Base-by-base conservation (phyloP, 2,113 vertebrate genomes). In the Neodontobutis hainanensis region DNA sequence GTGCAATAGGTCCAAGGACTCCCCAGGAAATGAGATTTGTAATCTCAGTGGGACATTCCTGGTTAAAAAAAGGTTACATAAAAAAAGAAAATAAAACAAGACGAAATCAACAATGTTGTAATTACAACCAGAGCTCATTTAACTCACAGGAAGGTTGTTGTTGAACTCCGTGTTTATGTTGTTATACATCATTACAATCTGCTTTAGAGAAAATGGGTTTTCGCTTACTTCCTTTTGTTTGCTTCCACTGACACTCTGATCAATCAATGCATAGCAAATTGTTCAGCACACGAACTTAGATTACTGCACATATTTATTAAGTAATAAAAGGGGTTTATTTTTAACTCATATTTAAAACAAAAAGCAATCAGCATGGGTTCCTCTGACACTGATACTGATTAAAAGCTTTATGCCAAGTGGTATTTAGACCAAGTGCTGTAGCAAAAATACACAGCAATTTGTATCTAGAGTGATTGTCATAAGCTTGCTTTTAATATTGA, bases 61-160 rank as follows among this genome's bases (percentile, higher is more conserved):
- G 19, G 19, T 27, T n/a, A n/a, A n/a, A n/a, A 27, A 27, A 27
- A 27, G 19, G 19, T 27, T 3, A 27, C 19, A 27, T 27, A 27
- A 27, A 3, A n/a, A 27, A 27, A 27, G 19, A 27, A 27, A 27
- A 27, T 27, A 27, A 2, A 27, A 27, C 19, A 27, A 27, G 19
- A 2, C 1, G 19, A 2, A 27, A 27, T 27, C 19, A 27, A 27
- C 19, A 43, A 64, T 53, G 16, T 56, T 82, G 77, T 84, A 84
- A 84, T 87, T 82, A 84, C 59, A 68, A 40, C 11, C 67, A 72
- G 75, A 85, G 82, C 74, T 87, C 82, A 85, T 88, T 86, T 89
- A 87, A 82, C 76, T 84, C 67, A 62, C 44, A 70, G 53, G 16
- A 81, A 87, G 76, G 55, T 61, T n/a, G 16, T 42, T 36, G 61